Base-by-base conservation (phyloP, 2,797 vertebrate species). In the Chromis chromis region DNA sequence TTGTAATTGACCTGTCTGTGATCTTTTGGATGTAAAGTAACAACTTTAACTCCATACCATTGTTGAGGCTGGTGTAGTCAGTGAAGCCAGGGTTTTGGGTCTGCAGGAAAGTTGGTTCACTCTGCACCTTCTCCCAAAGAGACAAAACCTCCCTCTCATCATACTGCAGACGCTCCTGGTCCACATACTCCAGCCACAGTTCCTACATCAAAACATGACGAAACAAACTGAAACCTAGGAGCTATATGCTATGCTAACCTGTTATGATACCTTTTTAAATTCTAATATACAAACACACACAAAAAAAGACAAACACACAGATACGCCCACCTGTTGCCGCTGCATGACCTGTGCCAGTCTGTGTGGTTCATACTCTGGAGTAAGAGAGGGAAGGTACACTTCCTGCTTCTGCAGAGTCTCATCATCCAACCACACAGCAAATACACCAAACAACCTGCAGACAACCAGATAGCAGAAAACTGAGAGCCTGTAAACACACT, bases 301-400 rank as follows among this genome's bases (percentile, higher is more conserved):
- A 19, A 55, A 17, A 25, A 19, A 8, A 19, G 14, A 17, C 25
- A 54, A 17, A 27, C 44, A n/a, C 7, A 17, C 19, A 48, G 19
- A 22, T 1, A 50, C 11, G 68, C 88, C 28, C 67, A 95, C 95
- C 93, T 94, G 93, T 65, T 99, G 96, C 53, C 94, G 95, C 88
- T 97, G 97, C 97, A 99, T 97, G 78, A 99, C 94, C 92, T 97
- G 97, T 42, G 97, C 97, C 78, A 99, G 94, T 81, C 96, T 94
- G 76, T 97, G 95, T 22, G 93, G 86, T 82, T 99, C 97, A 33
- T 98, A 99, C 40, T 97, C 96, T 62, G 96, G 96, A 46, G 97
- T 96, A 75, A 99, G 93, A 76, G 97, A 96, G 65, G 98, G 98
- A 76, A 99, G 93, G 79, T 97, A 99, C 0, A 95, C 94, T 78